phyloP scores from a whole-genome alignment of 2,888 invertebrate genomes.

The Spialia ferax region DNA sequence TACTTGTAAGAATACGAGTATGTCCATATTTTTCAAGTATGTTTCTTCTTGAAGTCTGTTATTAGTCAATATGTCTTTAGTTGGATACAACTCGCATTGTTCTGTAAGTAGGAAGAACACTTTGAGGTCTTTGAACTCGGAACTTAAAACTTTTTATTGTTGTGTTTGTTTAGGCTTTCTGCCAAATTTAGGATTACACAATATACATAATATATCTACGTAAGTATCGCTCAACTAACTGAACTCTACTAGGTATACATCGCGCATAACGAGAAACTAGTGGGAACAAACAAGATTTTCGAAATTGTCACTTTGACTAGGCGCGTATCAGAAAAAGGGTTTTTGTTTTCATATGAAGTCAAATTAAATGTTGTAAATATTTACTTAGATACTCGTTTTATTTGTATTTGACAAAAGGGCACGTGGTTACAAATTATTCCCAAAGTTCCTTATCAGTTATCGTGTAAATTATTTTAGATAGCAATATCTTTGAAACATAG shows the following conservation, averaged over 20 bases:
- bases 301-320: too few species aligned
- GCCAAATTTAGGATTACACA: too few species aligned
- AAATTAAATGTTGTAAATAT: neutral
- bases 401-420: conserved; percentile 14
- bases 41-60: neutral
- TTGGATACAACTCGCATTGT: too few species aligned
- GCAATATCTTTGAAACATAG: conserved; percentile 49
- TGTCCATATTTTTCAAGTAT: neutral
- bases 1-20: neutral
- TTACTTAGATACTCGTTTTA: neutral
- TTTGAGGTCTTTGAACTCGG: neutral
- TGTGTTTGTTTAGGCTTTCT: too few species aligned
- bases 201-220: too few species aligned
- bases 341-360: neutral
- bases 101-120: neutral
- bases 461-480: conserved; percentile 58
- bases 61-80: too few species aligned
- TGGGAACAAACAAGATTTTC: too few species aligned
- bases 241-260: too few species aligned
- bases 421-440: conserved; percentile 29
- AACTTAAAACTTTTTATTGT: too few species aligned
- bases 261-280: too few species aligned
- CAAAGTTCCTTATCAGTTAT: neutral
- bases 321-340: too few species aligned
- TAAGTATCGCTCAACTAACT: too few species aligned